Evolutionary conservation across 2,888 invertebrate species (phyloP).

Genomic region (Agrypnus murinus): DNA sequence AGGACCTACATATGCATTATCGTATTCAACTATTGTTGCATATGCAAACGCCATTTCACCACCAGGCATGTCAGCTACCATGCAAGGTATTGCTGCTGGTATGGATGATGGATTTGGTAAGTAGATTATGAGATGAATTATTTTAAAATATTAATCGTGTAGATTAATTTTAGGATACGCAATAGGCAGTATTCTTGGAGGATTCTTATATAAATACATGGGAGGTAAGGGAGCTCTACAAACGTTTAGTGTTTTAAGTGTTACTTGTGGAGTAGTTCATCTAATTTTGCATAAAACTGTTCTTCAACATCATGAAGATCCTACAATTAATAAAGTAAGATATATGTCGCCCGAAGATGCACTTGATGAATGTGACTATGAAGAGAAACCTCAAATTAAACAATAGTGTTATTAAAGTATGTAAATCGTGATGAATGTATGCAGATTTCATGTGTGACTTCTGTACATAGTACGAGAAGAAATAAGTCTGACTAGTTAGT

Average conservation of each 20-base stretch:
- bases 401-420: not conserved
- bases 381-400: conserved; percentile 3
- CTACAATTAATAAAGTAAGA: conserved; percentile 36
- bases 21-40: conserved; percentile 86
- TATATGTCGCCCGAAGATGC: conserved; percentile 60
- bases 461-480: too few relatives aligned
- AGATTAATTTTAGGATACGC: conserved; percentile 77
- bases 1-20: conserved; percentile 90
- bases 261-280: conserved; percentile 70
- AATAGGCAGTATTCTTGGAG: conserved; percentile 84
- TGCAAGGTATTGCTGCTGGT: conserved; percentile 91
- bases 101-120: conserved; percentile 89
- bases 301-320: conserved; percentile 59
- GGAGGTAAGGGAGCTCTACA: conserved; percentile 77
- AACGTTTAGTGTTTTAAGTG: conserved; percentile 71
- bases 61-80: conserved; percentile 84
- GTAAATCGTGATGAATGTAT: too few relatives aligned
- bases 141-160: conserved; percentile 23
- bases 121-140: too few relatives aligned
- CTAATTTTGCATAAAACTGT: conserved; percentile 68
- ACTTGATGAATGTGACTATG: not conserved
- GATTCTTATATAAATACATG: conserved; percentile 77
- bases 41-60: conserved; percentile 75
- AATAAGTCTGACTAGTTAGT: too few relatives aligned
- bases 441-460: too few relatives aligned